Percentiles rank a stretch among this genome's conserved stretches.
Evolutionary conservation across 1,140 invertebrate genomes (phyloP).

Genomic region (Acromyrmex heyeri): DNA sequence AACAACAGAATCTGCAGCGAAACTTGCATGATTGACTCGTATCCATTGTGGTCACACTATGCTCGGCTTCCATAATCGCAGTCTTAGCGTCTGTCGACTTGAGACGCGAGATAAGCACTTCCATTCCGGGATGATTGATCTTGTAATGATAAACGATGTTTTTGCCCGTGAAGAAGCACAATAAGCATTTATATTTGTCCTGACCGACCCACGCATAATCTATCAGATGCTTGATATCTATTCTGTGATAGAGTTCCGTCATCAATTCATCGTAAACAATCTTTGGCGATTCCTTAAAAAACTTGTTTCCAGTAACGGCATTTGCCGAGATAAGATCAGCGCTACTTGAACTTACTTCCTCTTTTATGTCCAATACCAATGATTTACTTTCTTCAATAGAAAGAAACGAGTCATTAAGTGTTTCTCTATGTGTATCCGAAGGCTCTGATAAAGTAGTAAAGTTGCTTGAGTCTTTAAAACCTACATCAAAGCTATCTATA

Average conservation of each 20-base stretch:
- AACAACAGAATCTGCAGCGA: conserved; percentile 86
- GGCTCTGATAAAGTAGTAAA: not conserved
- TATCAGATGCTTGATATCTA: conserved; percentile 67
- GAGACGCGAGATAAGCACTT: conserved; percentile 89
- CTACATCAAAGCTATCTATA: not conserved
- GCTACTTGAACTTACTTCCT: not conserved
- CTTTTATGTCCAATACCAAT: not conserved
- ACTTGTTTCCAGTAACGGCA: not conserved
- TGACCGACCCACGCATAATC: conserved; percentile 79
- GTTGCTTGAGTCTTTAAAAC: not conserved
- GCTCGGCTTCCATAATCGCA: conserved; percentile 83
- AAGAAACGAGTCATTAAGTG: not conserved
- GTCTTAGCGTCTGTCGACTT: conserved; percentile 85
- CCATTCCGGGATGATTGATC: conserved; percentile 88
- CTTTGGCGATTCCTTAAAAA: not conserved
- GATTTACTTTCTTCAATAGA: conserved; percentile 10
- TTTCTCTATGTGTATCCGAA: not conserved
- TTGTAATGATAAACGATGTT: conserved; percentile 90
- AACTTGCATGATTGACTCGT: conserved; percentile 80
- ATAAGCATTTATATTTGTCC: conserved; percentile 86
- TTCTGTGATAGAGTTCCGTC: conserved; percentile 29
- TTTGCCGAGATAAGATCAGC: too few species aligned
- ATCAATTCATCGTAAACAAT: conserved; percentile 19
- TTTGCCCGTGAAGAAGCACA: conserved; percentile 88
- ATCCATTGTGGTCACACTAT: conserved; percentile 58